Conservation (phyloP, 64 coral and sea anemone species). For the Pocillopora damicornis region DNA sequence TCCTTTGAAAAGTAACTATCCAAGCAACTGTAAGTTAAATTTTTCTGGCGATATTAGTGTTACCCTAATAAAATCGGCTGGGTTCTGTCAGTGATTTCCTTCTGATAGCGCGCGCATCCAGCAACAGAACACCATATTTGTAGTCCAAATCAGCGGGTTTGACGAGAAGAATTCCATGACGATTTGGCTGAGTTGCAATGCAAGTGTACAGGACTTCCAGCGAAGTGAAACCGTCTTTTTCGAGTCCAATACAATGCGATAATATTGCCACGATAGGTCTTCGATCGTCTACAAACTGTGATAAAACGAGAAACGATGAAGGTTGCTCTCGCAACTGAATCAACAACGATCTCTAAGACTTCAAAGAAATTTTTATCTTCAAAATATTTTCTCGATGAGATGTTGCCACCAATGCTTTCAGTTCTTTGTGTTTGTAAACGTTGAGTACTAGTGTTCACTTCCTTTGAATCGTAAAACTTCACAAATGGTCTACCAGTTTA, state of each 20-base stretch:
- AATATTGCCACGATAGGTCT: conserved; percentile 14
- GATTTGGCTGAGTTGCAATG: conserved; percentile 6
- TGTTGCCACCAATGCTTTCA: conserved; percentile 1
- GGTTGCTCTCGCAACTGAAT: neutral
- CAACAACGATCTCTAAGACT: conserved; percentile 13
- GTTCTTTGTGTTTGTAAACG: conserved; percentile 61
- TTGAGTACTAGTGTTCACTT: conserved; percentile 53
- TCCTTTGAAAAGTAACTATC: conserved; percentile 4
- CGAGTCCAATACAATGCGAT: conserved; percentile 27
- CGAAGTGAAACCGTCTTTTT: neutral
- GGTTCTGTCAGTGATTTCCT: conserved; percentile 18
- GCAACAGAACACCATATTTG: neutral
- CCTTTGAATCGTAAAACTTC: conserved; percentile 26
- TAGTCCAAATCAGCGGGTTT: neutral
- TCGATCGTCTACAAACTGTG: neutral
- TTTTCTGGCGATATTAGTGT: neutral
- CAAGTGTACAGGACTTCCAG: neutral
- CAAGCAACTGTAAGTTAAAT: neutral
- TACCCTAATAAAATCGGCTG: neutral
- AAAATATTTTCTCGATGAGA: conserved; percentile 27
- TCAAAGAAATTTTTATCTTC: neutral
- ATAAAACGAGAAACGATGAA: conserved; percentile 6
- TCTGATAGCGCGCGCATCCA: neutral
- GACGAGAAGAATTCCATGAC: neutral
- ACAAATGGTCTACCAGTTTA: conserved; percentile 66